Conservation (phyloP, 2,888 invertebrate species). For the Drosophila emarginata region DNA sequence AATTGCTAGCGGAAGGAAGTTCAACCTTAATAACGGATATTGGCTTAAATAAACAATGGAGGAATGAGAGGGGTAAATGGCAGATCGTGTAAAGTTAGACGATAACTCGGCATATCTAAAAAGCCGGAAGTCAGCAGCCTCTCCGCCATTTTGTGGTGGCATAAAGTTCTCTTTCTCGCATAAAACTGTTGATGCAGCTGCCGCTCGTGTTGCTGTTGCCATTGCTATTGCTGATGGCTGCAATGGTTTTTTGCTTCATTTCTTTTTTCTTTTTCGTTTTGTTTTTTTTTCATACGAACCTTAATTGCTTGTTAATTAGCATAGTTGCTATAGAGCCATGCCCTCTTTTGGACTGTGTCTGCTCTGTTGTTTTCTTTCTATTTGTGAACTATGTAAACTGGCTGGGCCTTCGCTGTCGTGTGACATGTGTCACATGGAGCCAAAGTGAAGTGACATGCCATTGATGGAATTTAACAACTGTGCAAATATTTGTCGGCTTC, state of each 20-base stretch:
- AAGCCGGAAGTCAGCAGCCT: constrained; percentile 54
- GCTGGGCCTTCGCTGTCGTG: constrained; percentile 21
- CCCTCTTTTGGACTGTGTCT: constrained; percentile 9
- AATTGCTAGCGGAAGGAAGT: constrained; percentile 71
- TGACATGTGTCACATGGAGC: constrained; percentile 10
- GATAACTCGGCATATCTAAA: constrained; percentile 37
- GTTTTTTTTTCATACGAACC: constrained; percentile 46
- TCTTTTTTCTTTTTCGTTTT: constrained; percentile 29
- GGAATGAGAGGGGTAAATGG: constrained; percentile 32
- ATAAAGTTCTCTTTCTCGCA: constrained; percentile 32
- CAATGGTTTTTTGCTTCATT: constrained; percentile 51
- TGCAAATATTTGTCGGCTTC: constrained; percentile 67
- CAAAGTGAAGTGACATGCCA: constrained; percentile 43
- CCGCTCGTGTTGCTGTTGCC: constrained; percentile 12
- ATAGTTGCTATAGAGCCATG: constrained; percentile 52
- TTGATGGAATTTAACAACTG: constrained; percentile 71
- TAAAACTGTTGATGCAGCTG: constrained; percentile 7
- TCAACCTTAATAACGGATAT: constrained; percentile 75
- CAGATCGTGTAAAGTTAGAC: constrained; percentile 14
- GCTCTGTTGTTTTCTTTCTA: background rate
- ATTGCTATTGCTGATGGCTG: constrained; percentile 38
- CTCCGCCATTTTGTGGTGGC: constrained; percentile 46
- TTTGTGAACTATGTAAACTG: constrained; percentile 11
- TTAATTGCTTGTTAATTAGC: constrained; percentile 73
- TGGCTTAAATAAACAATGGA: constrained; percentile 76